These are phyloP conservation scores for Ylistrum balloti DNA, from an alignment of 1,140 invertebrate species.

Conservation along the genomic window DNA sequence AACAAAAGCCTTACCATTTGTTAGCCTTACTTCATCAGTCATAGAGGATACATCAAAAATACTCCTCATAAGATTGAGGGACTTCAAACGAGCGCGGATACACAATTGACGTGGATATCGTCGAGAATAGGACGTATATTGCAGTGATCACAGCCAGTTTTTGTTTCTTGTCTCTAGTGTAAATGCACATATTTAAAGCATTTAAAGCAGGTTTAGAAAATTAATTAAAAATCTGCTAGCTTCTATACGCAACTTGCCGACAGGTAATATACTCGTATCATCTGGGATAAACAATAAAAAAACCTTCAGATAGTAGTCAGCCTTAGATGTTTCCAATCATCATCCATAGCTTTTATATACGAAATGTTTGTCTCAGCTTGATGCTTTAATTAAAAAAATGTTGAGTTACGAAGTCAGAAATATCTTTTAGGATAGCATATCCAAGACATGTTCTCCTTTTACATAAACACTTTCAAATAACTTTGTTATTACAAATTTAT, in stretches of 20 bases:
- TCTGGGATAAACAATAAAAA: too few species aligned
- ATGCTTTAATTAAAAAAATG: too few species aligned
- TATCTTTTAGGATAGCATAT: too few species aligned
- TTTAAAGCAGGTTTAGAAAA: neutral
- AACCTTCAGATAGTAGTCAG: too few species aligned
- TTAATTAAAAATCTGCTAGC: conserved; percentile 28
- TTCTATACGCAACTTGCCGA: neutral
- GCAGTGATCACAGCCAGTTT: neutral
- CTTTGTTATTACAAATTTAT: too few species aligned
- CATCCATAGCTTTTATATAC: too few species aligned
- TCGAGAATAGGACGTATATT: neutral
- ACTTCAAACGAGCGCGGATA: neutral
- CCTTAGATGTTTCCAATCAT: too few species aligned
- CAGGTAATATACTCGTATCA: neutral
- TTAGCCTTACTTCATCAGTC: neutral
- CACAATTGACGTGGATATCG: neutral
- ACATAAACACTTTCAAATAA: too few species aligned
- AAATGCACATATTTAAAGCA: neutral
- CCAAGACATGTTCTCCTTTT: too few species aligned
- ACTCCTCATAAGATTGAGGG: neutral
- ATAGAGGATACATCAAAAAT: neutral
- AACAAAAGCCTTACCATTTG: neutral
- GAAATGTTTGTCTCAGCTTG: too few species aligned
- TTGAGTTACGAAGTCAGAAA: too few species aligned
- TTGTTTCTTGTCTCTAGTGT: neutral